A percentile compares a stretch with the other conserved stretches of the same genome.
These are phyloP conservation scores for Apaloderma vittatum DNA, from an alignment of 2,113 vertebrate genomes.

Conservation along the genomic window DNA sequence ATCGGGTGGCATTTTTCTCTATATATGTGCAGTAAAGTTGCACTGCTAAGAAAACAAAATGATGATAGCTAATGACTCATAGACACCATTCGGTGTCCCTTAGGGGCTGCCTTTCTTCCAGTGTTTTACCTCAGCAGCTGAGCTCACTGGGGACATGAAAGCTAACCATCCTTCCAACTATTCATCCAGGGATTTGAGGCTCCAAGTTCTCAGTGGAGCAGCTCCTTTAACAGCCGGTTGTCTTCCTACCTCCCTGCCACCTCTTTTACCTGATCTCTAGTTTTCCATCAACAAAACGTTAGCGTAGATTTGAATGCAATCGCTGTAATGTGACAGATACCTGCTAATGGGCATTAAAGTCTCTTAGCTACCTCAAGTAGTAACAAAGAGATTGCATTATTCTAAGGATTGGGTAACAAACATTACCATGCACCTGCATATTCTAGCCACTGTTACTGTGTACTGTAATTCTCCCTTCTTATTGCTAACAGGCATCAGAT, in stretches of 20 bases:
- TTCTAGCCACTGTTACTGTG: neutral
- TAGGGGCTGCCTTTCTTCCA: neutral
- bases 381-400: neutral
- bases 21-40: neutral
- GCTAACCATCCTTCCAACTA: neutral
- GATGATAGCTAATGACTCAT: neutral
- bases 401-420: neutral
- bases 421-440: neutral
- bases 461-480: neutral
- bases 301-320: neutral
- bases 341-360: neutral
- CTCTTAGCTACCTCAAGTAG: neutral
- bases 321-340: neutral
- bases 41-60: neutral
- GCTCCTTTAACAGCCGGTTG: neutral
- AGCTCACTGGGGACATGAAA: accelerated
- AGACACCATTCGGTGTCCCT: neutral
- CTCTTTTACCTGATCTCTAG: neutral
- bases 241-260: neutral
- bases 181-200: neutral
- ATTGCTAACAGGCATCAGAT: neutral
- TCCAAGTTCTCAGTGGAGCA: neutral
- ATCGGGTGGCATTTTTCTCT: neutral
- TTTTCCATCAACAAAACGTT: neutral
- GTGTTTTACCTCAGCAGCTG: neutral